Base-by-base conservation (phyloP, 2,113 vertebrate species). In the Tapirus terrestris region DNA sequence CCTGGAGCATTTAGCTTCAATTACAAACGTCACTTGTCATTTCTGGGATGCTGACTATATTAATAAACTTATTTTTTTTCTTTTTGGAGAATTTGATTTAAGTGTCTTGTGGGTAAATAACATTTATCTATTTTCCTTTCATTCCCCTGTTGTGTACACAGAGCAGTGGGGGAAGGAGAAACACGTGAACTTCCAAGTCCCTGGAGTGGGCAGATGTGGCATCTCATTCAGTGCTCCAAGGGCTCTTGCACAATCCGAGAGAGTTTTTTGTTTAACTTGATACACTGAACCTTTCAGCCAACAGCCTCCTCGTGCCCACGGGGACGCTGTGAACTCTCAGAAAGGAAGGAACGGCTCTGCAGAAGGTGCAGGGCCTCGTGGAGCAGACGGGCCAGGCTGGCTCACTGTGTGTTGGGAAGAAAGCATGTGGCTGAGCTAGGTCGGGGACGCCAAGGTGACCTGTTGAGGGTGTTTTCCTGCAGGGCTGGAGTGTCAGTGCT, bases 1-100 rank as follows among this genome's bases (percentile, higher is more conserved):
- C 94, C 96, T 27, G 36, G 53, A 89, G 94, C 89, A n/a, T 96
- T 98, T 98, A 87, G 94, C 88, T 98, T 97, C 91, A 80, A 79
- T 91, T 98, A 70, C 92, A 95, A 95, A 97, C 21, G 53, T 97
- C 98, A 97, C 97, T 98, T 98, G 98, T 98, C 90, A 1, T 97
- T 90, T 98, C 97, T 97, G 91, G 96, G 90, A 97, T 98, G 95
- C 93, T 96, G 98, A 94, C 89, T 97, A 98, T 91, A 98, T 98
- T 98, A 98, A 97, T 98, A 96, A 43, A 10, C 83, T 89, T 93
- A 87, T 94, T 97, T 88, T 95, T 95, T 89, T 70, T 92, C 83
- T 95, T 9, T 68, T 89, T 98, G 98, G 96, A 97, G 85, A 95
- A 97, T 96, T 76, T 25, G 77, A 97, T 98, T 97, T 87, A 98